A percentile compares a stretch with the other conserved stretches of the same genome.
phyloP scores from a whole-genome alignment of 2,888 invertebrate genomes.

The Erebia epiphron region DNA sequence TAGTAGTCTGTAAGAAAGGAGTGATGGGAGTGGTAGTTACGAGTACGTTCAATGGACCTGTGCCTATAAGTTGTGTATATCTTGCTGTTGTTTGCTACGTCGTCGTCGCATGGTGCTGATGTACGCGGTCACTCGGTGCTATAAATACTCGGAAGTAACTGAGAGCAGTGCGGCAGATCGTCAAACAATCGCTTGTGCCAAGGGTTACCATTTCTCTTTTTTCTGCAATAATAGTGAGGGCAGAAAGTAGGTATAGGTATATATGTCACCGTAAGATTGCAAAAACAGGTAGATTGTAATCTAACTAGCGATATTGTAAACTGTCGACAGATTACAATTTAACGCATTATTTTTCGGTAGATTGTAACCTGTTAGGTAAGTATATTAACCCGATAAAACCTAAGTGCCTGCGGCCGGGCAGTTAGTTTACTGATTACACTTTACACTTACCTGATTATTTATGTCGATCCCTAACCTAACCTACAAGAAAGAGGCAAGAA shows the following conservation, averaged over 20 bases:
- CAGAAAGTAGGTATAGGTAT: not conserved
- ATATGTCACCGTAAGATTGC: too few relatives aligned
- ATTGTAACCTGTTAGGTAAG: too few relatives aligned
- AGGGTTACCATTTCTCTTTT: slow-evolving; percentile 2
- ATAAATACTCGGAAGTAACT: slow-evolving; percentile 65
- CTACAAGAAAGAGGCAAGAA: too few relatives aligned
- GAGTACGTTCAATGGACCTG: not conserved
- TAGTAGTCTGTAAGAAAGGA: not conserved
- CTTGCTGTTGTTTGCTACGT: slow-evolving; percentile 73
- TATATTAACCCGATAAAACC: too few relatives aligned
- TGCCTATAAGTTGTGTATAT: slow-evolving; percentile 52
- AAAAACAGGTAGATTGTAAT: too few relatives aligned
- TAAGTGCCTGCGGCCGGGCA: too few relatives aligned
- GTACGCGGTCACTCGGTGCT: slow-evolving; percentile 56
- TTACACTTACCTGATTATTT: too few relatives aligned
- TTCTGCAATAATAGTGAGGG: not conserved
- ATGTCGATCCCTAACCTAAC: too few relatives aligned
- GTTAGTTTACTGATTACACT: too few relatives aligned
- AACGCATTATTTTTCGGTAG: too few relatives aligned
- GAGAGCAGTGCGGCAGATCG: slow-evolving; percentile 48
- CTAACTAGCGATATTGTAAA: too few relatives aligned
- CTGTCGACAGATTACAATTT: too few relatives aligned
- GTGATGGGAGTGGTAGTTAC: slow-evolving; percentile 23
- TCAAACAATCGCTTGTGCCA: slow-evolving; percentile 46
- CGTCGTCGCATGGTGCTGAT: slow-evolving; percentile 63